phyloP scores from a whole-genome alignment of 2,113 vertebrate species.

The Acrocephalus arundinaceus region DNA sequence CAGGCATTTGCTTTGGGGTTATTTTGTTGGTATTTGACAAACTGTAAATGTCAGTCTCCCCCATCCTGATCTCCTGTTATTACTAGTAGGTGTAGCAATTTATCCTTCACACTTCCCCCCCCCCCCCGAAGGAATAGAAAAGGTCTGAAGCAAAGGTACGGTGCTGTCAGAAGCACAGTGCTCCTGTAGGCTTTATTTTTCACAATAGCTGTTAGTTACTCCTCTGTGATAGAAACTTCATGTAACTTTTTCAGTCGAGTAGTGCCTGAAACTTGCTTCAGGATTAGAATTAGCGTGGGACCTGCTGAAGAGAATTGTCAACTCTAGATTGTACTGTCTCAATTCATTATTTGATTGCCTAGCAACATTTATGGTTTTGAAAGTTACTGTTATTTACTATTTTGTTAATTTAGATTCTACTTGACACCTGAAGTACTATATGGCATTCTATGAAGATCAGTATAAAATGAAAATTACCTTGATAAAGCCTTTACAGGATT shows the following conservation, averaged over 20 bases:
- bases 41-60: not conserved
- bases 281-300: not conserved
- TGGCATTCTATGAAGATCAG: not conserved
- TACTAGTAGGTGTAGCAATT: not conserved
- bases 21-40: not conserved
- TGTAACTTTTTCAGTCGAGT: not conserved
- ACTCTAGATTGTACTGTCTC: not conserved
- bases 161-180: not conserved
- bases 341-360: not conserved
- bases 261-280: not conserved
- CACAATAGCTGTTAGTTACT: not conserved
- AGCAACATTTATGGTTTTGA: not conserved
- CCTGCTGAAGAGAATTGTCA: not conserved
- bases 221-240: not conserved
- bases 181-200: not conserved
- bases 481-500: not conserved
- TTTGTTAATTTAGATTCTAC: not conserved
- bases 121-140: not conserved
- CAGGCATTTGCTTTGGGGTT: not conserved
- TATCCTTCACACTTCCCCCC: not conserved
- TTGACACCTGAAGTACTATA: not conserved
- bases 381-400: not conserved
- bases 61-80: not conserved
- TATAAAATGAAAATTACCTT: not conserved
- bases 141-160: not conserved